Evolutionary conservation across 2,113 vertebrate genomes (phyloP).

Genomic region (Limanda limanda): DNA sequence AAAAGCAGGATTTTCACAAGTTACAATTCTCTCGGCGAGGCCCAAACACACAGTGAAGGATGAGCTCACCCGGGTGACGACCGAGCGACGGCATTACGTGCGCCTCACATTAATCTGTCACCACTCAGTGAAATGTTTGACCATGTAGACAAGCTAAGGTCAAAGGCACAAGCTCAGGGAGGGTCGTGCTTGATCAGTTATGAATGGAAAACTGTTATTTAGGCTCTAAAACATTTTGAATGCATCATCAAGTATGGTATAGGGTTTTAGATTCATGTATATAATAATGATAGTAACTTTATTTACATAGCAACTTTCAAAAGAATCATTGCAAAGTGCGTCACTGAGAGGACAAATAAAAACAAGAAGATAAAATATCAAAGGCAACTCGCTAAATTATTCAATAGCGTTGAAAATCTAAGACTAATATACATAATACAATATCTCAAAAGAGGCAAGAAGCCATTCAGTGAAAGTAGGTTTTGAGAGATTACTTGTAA

Average conservation of each 20-base stretch:
- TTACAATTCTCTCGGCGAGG: not conserved
- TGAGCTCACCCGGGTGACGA: conserved; percentile 49
- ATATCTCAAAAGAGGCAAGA: no score
- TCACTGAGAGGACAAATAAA: no score
- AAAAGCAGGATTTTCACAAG: not conserved
- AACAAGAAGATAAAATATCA: no score
- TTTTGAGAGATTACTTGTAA: no score
- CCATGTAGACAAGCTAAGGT: conserved; percentile 46
- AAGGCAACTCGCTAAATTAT: no score
- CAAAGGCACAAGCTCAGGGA: conserved; percentile 5
- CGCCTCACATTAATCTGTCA: conserved; percentile 58
- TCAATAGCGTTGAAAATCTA: no score
- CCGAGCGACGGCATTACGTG: conserved; percentile 41
- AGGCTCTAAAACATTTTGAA: not conserved
- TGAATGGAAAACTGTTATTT: not conserved
- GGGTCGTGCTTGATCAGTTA: not conserved
- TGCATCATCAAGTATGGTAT: not conserved
- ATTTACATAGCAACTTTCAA: no score
- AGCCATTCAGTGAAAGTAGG: no score
- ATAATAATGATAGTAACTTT: no score
- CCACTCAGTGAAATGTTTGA: conserved; percentile 57
- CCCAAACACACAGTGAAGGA: conserved; percentile 13
- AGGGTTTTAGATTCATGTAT: no score
- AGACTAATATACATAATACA: no score
- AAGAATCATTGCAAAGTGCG: no score